Evolutionary conservation across 2,797 vertebrate genomes (phyloP).

Genomic region (Oreochromis grahami): DNA sequence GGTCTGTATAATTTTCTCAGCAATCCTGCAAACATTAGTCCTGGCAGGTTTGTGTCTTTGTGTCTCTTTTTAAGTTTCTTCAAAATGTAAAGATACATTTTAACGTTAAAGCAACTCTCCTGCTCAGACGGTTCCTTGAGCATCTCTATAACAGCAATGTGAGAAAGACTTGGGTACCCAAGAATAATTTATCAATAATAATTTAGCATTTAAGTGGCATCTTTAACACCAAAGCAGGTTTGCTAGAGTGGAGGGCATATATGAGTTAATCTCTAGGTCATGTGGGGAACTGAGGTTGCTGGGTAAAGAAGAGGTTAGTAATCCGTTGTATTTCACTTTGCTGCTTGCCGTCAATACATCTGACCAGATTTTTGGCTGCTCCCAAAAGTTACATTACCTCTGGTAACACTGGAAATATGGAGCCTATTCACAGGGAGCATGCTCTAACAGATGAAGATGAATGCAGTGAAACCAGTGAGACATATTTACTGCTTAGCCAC

Average conservation of each 20-base stretch:
- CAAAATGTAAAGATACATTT: not conserved
- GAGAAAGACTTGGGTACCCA: not conserved
- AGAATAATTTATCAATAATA: not conserved
- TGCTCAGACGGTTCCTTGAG: not conserved
- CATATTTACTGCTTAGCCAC: not conserved
- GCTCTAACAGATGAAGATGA: not conserved
- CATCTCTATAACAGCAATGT: not conserved
- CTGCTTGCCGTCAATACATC: slow-evolving; percentile 6
- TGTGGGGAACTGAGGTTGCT: not conserved
- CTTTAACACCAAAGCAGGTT: not conserved
- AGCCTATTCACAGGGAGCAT: not conserved
- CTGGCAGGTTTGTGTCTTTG: accelerated
- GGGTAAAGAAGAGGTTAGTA: not conserved
- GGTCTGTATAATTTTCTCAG: not conserved
- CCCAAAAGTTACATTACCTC: not conserved
- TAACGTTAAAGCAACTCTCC: not conserved
- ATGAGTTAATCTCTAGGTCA: not conserved
- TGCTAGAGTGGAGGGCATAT: not conserved
- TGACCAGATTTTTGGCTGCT: not conserved
- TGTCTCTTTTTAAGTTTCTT: not conserved
- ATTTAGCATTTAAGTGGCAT: not conserved
- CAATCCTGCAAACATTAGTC: not conserved
- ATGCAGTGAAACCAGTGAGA: not conserved
- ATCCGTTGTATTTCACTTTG: slow-evolving; percentile 18
- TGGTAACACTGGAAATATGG: not conserved